Evolutionary conservation across 2,797 vertebrate species (phyloP).

Genomic region (Aselliscus stoliczkanus): DNA sequence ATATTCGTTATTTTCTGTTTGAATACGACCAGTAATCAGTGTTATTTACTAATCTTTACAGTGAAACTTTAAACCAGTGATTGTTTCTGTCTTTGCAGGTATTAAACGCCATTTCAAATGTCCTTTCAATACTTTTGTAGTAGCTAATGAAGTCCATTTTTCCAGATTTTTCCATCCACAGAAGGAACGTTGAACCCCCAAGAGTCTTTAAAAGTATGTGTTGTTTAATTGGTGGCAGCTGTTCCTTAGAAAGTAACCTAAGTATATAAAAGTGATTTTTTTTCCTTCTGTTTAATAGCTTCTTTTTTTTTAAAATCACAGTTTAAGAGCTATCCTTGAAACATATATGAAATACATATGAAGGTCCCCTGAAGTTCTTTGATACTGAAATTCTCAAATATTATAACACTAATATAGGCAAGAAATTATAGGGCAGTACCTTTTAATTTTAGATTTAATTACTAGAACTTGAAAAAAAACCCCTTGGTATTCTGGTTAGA

Average conservation of each 20-base stretch:
- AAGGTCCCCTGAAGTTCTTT: constrained; percentile 38
- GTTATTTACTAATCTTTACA: constrained; percentile 67
- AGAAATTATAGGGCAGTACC: constrained; percentile 23
- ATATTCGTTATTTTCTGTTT: constrained; percentile 64
- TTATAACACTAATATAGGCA: constrained; percentile 2
- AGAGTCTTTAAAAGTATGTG: constrained; percentile 42
- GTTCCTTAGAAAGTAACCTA: constrained; percentile 59
- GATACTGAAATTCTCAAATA: constrained; percentile 28
- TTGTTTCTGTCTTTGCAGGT: constrained; percentile 67
- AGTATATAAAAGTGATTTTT: neutral
- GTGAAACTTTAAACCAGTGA: constrained; percentile 60
- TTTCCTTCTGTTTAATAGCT: constrained; percentile 1
- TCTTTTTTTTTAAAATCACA: neutral
- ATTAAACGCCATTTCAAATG: constrained; percentile 69
- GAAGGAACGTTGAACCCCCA: constrained; percentile 31
- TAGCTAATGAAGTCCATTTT: constrained; percentile 63
- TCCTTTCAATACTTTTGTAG: constrained; percentile 56
- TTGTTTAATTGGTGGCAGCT: constrained; percentile 64
- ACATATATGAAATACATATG: constrained; percentile 23
- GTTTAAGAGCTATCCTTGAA: constrained; percentile 45
- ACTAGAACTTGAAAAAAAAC: neutral
- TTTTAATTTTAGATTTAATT: constrained; percentile 55
- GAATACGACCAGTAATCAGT: constrained; percentile 73
- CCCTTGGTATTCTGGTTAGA: neutral
- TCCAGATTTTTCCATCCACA: constrained; percentile 40